Evolutionary conservation across 2,113 vertebrate genomes (phyloP).

Genomic region (Myiopsitta monachus): DNA sequence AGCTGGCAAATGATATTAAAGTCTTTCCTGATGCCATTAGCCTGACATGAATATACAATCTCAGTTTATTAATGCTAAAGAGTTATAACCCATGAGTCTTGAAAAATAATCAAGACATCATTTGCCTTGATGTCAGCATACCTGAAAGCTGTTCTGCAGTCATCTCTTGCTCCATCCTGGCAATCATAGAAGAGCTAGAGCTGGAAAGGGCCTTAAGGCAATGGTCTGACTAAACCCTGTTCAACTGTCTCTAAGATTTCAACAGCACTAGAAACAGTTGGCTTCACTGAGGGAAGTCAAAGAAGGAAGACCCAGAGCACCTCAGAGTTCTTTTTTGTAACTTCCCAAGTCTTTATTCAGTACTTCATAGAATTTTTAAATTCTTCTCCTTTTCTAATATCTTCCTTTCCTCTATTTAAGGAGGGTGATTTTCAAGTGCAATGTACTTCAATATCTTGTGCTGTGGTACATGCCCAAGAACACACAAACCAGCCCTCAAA

Average conservation of each 20-base stretch:
- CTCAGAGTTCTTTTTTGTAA: too few relatives aligned
- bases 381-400: neutral
- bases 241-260: neutral
- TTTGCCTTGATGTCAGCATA: neutral
- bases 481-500: neutral
- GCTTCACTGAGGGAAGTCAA: neutral
- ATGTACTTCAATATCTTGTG: neutral
- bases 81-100: neutral
- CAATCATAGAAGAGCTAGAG: neutral
- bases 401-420: neutral
- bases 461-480: neutral
- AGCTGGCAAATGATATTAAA: neutral
- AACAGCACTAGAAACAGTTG: neutral
- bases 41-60: neutral
- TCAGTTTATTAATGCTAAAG: neutral
- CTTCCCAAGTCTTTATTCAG: neutral
- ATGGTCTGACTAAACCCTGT: neutral
- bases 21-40: neutral
- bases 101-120: neutral
- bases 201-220: neutral
- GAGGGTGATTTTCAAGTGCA: neutral
- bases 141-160: neutral
- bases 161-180: too few relatives aligned
- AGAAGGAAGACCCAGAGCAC: neutral
- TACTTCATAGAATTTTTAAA: neutral